Base-by-base conservation (phyloP, 2,888 invertebrate species). In the Coelinius sp. region DNA sequence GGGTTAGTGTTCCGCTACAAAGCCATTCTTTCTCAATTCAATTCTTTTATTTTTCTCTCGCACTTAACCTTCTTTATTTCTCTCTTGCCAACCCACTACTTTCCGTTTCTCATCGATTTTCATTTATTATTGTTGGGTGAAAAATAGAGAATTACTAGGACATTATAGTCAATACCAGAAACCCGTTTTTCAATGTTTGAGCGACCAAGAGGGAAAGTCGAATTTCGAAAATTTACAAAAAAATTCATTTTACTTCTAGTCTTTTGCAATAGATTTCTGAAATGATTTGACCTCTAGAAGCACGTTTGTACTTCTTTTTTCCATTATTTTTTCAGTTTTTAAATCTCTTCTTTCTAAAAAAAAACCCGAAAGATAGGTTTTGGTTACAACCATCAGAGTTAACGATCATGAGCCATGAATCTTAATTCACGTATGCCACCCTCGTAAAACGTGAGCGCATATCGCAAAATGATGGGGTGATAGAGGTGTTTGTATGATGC, bases 401-500 rank as follows among this genome's bases (percentile, higher is more conserved):
- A 56, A 31, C 31, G 56, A 6, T 56, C 27, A 25, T 24, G 49
- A 70, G 59, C 66, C 67, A 70, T 72, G 74, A 74, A 74, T 74
- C 72, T 71, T 72, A 74, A 74, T 72, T 72, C 64, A 46, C 71
- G 46, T 46, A 53, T 53, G 49, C 27, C 38, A 52, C 12, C 31
- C 17, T 73, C 73, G 70, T 73, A 70, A 70, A 73, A 73, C 64
- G 63, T 70, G 59, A 41, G 53, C 41, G 52, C 27, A 64, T 35
- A 31, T 27, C 52, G 38, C 17, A 20, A 63, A 63, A 63, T 20
- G 63, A 63, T 63, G 22, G 38, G 41, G 53, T 65, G 70, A 27
- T 56, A 63, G 22, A 69, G 49, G 59, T 22, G 69, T 46, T 52
- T 52, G 52, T 12, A 52, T 52, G 52, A 22, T 24, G 52, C 75